Conservation (phyloP, 2,797 vertebrate genomes). For the Pelodytes ibericus region DNA sequence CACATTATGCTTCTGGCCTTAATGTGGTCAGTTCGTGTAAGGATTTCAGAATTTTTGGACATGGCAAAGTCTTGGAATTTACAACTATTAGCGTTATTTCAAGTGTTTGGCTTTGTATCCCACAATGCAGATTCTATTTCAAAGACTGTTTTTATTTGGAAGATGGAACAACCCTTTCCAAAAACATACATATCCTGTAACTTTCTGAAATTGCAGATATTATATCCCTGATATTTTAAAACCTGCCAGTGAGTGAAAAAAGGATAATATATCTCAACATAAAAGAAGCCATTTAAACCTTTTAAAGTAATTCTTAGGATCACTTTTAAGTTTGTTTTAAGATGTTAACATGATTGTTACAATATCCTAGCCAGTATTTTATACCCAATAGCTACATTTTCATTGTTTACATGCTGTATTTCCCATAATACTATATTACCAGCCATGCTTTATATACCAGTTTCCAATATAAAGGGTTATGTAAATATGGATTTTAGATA, state of each 20-base stretch:
- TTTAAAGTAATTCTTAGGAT: not conserved
- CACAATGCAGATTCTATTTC: conserved; percentile 41
- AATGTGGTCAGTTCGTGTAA: conserved; percentile 54
- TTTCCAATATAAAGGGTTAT: too few relatives aligned
- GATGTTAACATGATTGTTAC: not conserved
- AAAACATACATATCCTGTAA: conserved; percentile 25
- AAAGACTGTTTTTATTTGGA: conserved; percentile 46
- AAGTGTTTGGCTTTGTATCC: conserved; percentile 33
- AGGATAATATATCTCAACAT: not conserved
- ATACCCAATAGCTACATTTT: too few relatives aligned
- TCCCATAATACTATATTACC: too few relatives aligned
- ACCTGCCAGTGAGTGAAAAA: not conserved
- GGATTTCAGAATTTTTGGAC: conserved; percentile 48
- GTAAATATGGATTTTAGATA: too few relatives aligned
- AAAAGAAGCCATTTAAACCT: not conserved
- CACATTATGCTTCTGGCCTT: conserved; percentile 31
- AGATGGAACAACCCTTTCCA: conserved; percentile 21
- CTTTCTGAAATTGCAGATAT: conserved; percentile 29
- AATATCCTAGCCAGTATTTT: not conserved
- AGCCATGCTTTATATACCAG: too few relatives aligned
- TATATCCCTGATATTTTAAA: conserved; percentile 21
- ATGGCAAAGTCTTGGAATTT: conserved; percentile 53
- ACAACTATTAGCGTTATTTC: conserved; percentile 38
- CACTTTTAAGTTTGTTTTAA: not conserved
- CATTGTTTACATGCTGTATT: too few relatives aligned